Conservation (phyloP, 2,888 invertebrate genomes). For the Meiosimyza decipiens region DNA sequence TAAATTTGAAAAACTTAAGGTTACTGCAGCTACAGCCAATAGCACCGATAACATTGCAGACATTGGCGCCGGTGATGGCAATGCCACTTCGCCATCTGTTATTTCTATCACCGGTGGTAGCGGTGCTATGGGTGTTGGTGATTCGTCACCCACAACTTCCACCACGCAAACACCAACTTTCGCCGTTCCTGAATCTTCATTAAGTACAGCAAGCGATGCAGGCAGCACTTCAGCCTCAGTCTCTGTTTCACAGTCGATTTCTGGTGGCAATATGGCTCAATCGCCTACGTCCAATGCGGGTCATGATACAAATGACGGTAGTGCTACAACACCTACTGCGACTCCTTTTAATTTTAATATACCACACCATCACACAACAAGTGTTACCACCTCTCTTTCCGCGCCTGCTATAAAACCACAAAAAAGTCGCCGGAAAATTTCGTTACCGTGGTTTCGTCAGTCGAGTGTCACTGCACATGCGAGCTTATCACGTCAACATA, state of each 20-base stretch:
- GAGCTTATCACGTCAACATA: slow-evolving; percentile 84
- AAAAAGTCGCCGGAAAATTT: slow-evolving; percentile 86
- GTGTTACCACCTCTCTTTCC: slow-evolving; percentile 41
- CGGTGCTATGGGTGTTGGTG: neutral
- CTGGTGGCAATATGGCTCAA: slow-evolving; percentile 8
- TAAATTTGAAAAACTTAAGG: slow-evolving; percentile 46
- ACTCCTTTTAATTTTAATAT: slow-evolving; percentile 46
- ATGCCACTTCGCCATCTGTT: slow-evolving; percentile 34
- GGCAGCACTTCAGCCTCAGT: neutral
- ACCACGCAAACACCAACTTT: slow-evolving; percentile 1
- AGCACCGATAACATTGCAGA: slow-evolving; percentile 14
- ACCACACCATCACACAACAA: slow-evolving; percentile 37
- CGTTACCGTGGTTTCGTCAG: slow-evolving; percentile 90
- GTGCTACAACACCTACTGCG: slow-evolving; percentile 1
- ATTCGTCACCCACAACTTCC: slow-evolving; percentile 2
- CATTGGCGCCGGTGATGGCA: slow-evolving; percentile 34
- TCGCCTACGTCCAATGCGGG: slow-evolving; percentile 2
- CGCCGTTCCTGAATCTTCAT: neutral
- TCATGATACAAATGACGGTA: neutral
- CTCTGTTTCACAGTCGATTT: neutral
- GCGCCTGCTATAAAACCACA: slow-evolving; percentile 66
- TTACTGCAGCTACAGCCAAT: slow-evolving; percentile 35
- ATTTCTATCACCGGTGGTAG: neutral
- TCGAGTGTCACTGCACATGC: slow-evolving; percentile 81
- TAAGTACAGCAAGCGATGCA: neutral